Percentiles rank a stretch among this genome's conserved stretches.
These are phyloP conservation scores for Caracal caracal DNA, from an alignment of 2,113 vertebrate species.

Conservation along the genomic window DNA sequence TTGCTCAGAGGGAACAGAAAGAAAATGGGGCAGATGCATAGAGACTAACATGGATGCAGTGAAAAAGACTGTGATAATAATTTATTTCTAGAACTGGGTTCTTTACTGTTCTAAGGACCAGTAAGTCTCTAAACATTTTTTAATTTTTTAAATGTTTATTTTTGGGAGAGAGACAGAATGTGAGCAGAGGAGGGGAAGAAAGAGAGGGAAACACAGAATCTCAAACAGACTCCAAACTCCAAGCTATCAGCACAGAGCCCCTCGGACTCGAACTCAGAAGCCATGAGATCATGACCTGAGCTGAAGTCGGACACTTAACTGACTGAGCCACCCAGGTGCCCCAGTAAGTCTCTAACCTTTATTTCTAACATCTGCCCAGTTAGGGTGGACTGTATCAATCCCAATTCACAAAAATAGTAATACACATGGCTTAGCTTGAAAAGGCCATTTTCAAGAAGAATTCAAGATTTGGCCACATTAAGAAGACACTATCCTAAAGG, in stretches of 20 bases:
- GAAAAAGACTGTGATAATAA: not conserved
- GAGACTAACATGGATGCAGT: not conserved
- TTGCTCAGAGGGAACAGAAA: not conserved
- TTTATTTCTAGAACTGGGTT: not conserved
- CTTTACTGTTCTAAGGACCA: conserved; percentile 6
- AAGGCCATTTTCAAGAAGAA: not conserved
- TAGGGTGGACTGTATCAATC: not conserved
- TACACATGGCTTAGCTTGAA: not conserved
- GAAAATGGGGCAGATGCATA: not conserved
- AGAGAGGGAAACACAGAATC: no score
- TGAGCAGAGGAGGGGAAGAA: no score
- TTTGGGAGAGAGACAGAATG: no score
- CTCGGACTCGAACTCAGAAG: no score
- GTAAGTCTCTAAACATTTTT: not conserved
- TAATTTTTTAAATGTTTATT: no score
- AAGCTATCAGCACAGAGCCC: no score
- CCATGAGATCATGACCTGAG: no score
- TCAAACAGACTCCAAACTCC: no score
- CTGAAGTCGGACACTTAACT: no score
- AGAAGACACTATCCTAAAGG: not conserved
- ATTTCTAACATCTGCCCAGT: not conserved
- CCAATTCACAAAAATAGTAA: not conserved
- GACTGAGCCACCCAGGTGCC: no score
- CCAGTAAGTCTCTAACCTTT: not conserved
- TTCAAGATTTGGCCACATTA: not conserved